These are phyloP conservation scores for Agrotis puta DNA, from an alignment of 2,888 invertebrate species.

Conservation along the genomic window DNA sequence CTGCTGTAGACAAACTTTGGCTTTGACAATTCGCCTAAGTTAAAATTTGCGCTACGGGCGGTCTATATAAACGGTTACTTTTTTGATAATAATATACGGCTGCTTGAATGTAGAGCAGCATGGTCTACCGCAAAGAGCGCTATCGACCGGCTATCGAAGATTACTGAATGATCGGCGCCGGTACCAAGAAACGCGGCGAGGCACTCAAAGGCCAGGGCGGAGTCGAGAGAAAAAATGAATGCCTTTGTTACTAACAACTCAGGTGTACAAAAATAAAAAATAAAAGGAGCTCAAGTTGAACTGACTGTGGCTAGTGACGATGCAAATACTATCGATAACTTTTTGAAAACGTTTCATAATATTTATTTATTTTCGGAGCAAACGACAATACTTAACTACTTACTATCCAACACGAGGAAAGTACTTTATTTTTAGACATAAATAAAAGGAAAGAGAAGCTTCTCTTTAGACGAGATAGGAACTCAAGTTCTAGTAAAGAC, in stretches of 20 bases:
- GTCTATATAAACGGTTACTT: constrained; percentile 26
- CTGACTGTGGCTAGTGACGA: constrained; percentile 80
- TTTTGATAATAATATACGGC: constrained; percentile 42
- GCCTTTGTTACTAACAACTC: constrained; percentile 90
- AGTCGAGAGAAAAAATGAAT: constrained; percentile 85
- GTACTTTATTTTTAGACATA: too few species aligned
- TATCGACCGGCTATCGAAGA: constrained; percentile 76
- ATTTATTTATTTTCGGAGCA: constrained; percentile 13
- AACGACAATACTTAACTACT: not conserved
- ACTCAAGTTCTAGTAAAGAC: too few species aligned
- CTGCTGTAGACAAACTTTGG: constrained; percentile 8
- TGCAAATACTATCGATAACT: constrained; percentile 78
- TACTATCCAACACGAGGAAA: too few species aligned
- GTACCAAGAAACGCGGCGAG: constrained; percentile 86
- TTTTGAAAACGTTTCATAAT: constrained; percentile 36
- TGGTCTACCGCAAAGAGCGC: constrained; percentile 60
- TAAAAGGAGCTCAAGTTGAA: constrained; percentile 78
- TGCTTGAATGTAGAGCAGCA: constrained; percentile 56
- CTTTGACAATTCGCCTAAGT: not conserved
- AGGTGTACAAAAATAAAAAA: constrained; percentile 88
- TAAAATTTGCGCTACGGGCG: constrained; percentile 20
- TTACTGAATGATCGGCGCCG: constrained; percentile 84
- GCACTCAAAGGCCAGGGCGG: constrained; percentile 84
- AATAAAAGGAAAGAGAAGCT: too few species aligned
- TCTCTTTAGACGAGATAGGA: too few species aligned